Base-by-base conservation (phyloP, 2,113 vertebrate genomes). In the Eolophus roseicapilla region DNA sequence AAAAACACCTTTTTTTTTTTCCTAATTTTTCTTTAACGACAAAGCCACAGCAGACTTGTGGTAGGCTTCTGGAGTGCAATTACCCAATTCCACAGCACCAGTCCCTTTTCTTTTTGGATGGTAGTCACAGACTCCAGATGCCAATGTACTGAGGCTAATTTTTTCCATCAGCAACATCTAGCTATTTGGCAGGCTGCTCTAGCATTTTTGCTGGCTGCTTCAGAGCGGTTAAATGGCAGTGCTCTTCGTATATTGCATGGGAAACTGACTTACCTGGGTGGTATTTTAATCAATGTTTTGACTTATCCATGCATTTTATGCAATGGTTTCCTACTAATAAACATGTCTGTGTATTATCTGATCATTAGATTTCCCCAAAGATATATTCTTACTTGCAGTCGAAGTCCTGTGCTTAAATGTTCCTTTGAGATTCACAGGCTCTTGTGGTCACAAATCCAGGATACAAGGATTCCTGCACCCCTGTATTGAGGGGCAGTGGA, bases 81-180 rank as follows among this genome's bases (percentile, higher is more conserved):
- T 91, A 90, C 59, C 74, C 37, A 41, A 31, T 80, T 86, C 52
- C 70, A 76, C 64, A 77, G 82, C 62, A 83, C 83, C 68, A 83
- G 64, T 35, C 79, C 49, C 52, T 85, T 81, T 50, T 93, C 90
- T 79, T 91, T 86, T 93, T 84, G 88, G 96, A 84, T 78, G 90
- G 77, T 53, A 93, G 94, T 82, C 82, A 64, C 65, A 60, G 74
- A 60, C 53, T 82, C 78, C 77, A 90, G 91, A 95, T 95, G 82
- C 92, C 95, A 87, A 69, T 83, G 92, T 69, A 76, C 87, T 87
- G 84, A 96, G 60, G 88, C 64, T 85, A 90, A 95, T 90, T 94
- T 92, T 97, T 97, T 94, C 96, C 96, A 96, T 95, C 90, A 95
- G 92, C 87, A 95, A 78, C 57, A 65, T 90, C 79, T 86, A 82